These are phyloP conservation scores for Catostomus latipinnis DNA, from an alignment of 2,797 vertebrate species.

Conservation along the genomic window DNA sequence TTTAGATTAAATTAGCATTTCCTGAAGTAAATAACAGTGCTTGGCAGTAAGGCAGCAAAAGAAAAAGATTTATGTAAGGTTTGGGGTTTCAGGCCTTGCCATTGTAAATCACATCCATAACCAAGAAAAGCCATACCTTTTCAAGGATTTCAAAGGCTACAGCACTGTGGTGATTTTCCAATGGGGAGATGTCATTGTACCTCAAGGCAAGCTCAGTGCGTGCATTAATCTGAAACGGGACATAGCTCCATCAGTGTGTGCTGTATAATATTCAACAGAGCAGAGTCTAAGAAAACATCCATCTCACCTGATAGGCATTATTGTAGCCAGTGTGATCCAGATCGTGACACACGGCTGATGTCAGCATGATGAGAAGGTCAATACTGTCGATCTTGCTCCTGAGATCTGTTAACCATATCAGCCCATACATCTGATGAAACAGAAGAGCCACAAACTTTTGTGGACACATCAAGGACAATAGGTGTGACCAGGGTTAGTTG, in stretches of 20 bases:
- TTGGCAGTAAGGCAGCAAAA: no score
- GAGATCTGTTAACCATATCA: slow-evolving; percentile 83
- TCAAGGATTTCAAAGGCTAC: slow-evolving; percentile 82
- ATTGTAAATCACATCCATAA: neutral
- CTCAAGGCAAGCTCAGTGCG: slow-evolving; percentile 80
- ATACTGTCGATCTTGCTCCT: slow-evolving; percentile 76
- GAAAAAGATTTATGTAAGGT: no score
- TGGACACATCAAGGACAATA: neutral
- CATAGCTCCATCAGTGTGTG: neutral
- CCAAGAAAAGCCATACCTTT: slow-evolving; percentile 67
- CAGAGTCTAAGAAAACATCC: neutral
- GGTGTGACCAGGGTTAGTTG: no score
- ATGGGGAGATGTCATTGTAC: slow-evolving; percentile 83
- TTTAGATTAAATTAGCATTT: no score
- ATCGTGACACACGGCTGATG: slow-evolving; percentile 82
- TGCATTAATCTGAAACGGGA: slow-evolving; percentile 78
- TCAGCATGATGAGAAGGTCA: slow-evolving; percentile 81
- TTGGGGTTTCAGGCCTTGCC: no score
- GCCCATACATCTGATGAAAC: slow-evolving; percentile 79
- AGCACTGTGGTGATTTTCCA: slow-evolving; percentile 85
- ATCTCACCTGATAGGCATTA: slow-evolving; percentile 80
- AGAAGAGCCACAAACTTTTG: neutral
- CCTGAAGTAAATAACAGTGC: no score
- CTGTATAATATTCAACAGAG: neutral
- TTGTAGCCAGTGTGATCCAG: slow-evolving; percentile 85